These are phyloP conservation scores for Trichonephila inaurata DNA, from an alignment of 1,140 invertebrate genomes.

Conservation along the genomic window DNA sequence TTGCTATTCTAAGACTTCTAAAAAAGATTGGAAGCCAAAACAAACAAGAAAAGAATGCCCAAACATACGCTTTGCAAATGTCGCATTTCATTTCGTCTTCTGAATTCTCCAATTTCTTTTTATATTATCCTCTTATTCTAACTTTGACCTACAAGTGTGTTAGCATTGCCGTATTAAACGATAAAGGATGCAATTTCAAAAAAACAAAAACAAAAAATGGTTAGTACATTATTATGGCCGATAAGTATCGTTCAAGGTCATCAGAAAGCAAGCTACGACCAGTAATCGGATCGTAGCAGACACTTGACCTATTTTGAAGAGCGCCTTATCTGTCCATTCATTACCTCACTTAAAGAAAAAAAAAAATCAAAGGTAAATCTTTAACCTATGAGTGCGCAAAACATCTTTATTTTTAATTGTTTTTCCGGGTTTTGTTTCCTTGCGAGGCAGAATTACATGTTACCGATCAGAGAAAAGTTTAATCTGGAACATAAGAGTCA, in stretches of 20 bases:
- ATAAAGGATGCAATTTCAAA: background rate
- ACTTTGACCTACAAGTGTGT: background rate
- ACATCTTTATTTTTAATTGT: background rate
- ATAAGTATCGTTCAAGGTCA: slow-evolving; percentile 39
- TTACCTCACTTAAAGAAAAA: background rate
- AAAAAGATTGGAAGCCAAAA: too few relatives aligned
- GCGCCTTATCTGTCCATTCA: background rate
- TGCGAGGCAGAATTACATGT: background rate
- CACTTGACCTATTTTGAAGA: background rate
- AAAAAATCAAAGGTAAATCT: background rate
- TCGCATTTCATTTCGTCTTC: too few relatives aligned
- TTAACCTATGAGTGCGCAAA: background rate
- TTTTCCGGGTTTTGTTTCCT: background rate
- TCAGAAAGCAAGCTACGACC: background rate
- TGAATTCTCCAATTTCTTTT: too few relatives aligned
- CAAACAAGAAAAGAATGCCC: too few relatives aligned
- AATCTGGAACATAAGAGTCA: too few relatives aligned
- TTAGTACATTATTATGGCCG: too few relatives aligned
- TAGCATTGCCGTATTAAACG: background rate
- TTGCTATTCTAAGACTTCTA: too few relatives aligned
- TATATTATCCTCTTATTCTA: background rate
- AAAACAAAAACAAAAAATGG: background rate
- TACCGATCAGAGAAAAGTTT: too few relatives aligned
- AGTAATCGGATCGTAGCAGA: background rate
- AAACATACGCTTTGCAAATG: too few relatives aligned